Conservation (phyloP, 2,797 vertebrate genomes). For the Lycodopsis pacificus region DNA sequence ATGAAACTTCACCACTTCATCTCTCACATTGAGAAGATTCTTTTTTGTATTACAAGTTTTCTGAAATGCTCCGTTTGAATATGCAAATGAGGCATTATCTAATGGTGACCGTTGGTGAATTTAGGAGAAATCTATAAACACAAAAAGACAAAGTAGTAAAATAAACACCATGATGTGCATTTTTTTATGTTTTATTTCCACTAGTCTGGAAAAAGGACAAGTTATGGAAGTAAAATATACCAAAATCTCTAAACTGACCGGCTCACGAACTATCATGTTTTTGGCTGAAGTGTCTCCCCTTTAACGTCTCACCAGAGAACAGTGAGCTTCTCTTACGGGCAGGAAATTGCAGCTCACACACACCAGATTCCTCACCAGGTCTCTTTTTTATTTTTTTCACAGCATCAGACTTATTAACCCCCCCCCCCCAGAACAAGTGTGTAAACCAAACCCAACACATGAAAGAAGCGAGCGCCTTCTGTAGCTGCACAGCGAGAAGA, state of each 20-base stretch:
- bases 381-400: constrained; percentile 43
- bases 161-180: neutral
- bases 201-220: too few relatives aligned
- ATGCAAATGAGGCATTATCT: too few relatives aligned
- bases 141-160: too few relatives aligned
- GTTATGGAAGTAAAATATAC: neutral
- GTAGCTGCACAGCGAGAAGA: constrained; percentile 35
- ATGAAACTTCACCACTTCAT: too few relatives aligned
- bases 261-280: neutral
- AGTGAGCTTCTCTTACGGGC: constrained; percentile 56
- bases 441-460: constrained; percentile 40
- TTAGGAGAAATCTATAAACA: too few relatives aligned
- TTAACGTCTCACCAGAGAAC: constrained; percentile 40
- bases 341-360: constrained; percentile 50
- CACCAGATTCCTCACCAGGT: constrained; percentile 56
- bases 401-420: constrained; percentile 52
- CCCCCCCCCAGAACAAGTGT: constrained; percentile 27
- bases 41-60: too few relatives aligned
- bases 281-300: neutral
- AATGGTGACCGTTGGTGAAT: too few relatives aligned
- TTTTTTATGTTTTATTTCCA: neutral
- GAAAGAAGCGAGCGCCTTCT: constrained; percentile 29
- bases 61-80: too few relatives aligned
- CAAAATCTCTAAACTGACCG: neutral
- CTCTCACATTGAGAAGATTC: too few relatives aligned